These are phyloP conservation scores for Merops nubicus DNA, from an alignment of 2,113 vertebrate species.

Conservation along the genomic window DNA sequence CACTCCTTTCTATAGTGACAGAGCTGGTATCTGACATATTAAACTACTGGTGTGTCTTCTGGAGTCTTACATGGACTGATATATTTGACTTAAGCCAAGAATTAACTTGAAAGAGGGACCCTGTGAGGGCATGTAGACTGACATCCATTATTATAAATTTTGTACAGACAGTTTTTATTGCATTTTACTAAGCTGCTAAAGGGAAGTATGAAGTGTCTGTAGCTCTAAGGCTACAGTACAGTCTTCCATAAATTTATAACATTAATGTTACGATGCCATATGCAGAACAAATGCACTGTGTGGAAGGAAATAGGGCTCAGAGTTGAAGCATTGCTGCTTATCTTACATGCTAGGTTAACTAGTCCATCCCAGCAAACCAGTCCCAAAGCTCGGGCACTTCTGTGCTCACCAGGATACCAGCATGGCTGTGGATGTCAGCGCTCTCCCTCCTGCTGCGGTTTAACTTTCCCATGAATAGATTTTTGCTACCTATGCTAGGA, in stretches of 20 bases:
- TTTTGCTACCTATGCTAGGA: not conserved
- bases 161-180: slow-evolving; percentile 56
- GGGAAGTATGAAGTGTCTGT: slow-evolving; percentile 51
- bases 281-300: slow-evolving; percentile 58
- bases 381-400: slow-evolving; percentile 21
- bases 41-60: not conserved
- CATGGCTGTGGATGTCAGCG: slow-evolving; percentile 3
- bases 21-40: slow-evolving; percentile 82
- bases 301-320: slow-evolving; percentile 58
- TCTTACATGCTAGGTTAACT: not conserved
- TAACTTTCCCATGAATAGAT: not conserved
- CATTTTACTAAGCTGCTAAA: slow-evolving; percentile 70
- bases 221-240: slow-evolving; percentile 30
- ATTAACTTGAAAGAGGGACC: slow-evolving; percentile 41
- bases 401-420: not conserved
- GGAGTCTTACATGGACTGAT: slow-evolving; percentile 31
- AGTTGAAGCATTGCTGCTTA: slow-evolving; percentile 34
- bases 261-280: slow-evolving; percentile 59
- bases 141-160: slow-evolving; percentile 61
- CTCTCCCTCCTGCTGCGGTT: not conserved
- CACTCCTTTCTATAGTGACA: slow-evolving; percentile 97
- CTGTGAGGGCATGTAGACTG: slow-evolving; percentile 27
- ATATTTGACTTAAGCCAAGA: slow-evolving; percentile 56
- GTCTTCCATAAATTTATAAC: slow-evolving; percentile 60
- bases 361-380: not conserved